Percentiles rank a stretch among this genome's conserved stretches.
Conservation (phyloP, 2,113 vertebrate genomes). For the Saccopteryx bilineata region DNA sequence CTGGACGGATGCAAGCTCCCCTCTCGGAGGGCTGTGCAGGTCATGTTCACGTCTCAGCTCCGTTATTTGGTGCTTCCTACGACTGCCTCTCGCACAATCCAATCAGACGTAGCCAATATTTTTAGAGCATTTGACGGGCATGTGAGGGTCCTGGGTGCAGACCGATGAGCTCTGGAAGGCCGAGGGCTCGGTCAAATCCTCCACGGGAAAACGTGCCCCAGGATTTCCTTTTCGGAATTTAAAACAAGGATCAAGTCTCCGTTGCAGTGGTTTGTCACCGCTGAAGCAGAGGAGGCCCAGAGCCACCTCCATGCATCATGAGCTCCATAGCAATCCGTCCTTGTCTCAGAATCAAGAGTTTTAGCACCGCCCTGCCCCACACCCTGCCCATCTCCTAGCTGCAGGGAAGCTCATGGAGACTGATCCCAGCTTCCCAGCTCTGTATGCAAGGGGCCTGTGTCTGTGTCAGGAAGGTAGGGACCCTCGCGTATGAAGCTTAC, state of each 20-base stretch:
- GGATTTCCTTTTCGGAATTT: neutral
- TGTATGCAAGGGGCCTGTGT: neutral
- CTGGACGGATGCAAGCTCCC: accelerated
- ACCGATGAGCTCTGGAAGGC: neutral
- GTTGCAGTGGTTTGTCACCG: accelerated
- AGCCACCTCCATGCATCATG: accelerated
- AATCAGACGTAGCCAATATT: neutral
- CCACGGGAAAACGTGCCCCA: accelerated
- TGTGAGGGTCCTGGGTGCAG: neutral
- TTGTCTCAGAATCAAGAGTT: neutral
- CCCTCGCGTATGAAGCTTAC: no score
- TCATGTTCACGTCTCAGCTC: accelerated
- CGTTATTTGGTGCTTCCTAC: accelerated
- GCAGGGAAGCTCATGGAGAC: neutral
- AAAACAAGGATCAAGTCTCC: neutral
- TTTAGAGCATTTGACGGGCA: neutral
- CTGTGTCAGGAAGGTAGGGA: neutral
- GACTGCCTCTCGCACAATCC: neutral
- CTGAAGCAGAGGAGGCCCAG: neutral
- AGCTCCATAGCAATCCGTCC: accelerated
- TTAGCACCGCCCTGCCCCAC: no score
- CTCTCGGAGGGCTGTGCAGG: accelerated
- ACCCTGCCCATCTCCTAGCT: neutral
- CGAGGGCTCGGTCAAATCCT: accelerated
- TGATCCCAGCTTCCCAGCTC: no score